These are phyloP conservation scores for Cheiracanthium punctorium DNA, from an alignment of 2,888 invertebrate species.

Conservation along the genomic window DNA sequence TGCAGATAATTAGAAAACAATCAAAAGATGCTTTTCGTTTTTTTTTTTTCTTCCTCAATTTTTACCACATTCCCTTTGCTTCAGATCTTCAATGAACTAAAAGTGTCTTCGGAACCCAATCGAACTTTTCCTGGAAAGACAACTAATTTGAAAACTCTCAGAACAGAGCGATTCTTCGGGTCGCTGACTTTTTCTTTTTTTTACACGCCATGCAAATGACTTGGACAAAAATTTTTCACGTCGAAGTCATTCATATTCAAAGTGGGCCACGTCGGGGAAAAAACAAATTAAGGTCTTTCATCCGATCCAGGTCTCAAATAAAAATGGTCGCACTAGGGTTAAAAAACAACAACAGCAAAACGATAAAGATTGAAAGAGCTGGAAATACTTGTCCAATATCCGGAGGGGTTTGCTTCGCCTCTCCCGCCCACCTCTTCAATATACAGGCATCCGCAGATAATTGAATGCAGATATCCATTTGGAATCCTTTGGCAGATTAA, in stretches of 20 bases:
- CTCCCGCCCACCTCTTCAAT: not conserved
- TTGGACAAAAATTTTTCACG: not conserved
- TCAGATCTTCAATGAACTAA: not conserved
- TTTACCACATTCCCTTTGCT: not conserved
- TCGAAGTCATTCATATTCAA: not conserved
- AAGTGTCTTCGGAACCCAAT: not conserved
- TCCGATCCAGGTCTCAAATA: not conserved
- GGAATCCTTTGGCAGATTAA: conserved; percentile 66
- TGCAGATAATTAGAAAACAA: too few species aligned
- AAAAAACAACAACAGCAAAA: not conserved
- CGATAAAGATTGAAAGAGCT: not conserved
- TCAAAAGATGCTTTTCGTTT: too few species aligned
- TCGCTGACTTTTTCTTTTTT: not conserved
- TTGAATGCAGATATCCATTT: conserved; percentile 65
- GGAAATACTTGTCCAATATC: not conserved
- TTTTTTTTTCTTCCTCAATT: too few species aligned
- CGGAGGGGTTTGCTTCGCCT: not conserved
- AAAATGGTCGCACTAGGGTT: not conserved
- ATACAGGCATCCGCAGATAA: conserved; percentile 40
- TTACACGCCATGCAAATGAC: not conserved
- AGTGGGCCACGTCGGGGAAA: not conserved
- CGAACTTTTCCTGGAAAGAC: not conserved
- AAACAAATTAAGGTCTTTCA: not conserved
- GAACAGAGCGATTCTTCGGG: not conserved
- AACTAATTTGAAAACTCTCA: not conserved